Evolutionary conservation across 2,113 vertebrate genomes (phyloP), one percentile per base, ranked within the genome.

Genomic region (Scopus umbretta): DNA sequence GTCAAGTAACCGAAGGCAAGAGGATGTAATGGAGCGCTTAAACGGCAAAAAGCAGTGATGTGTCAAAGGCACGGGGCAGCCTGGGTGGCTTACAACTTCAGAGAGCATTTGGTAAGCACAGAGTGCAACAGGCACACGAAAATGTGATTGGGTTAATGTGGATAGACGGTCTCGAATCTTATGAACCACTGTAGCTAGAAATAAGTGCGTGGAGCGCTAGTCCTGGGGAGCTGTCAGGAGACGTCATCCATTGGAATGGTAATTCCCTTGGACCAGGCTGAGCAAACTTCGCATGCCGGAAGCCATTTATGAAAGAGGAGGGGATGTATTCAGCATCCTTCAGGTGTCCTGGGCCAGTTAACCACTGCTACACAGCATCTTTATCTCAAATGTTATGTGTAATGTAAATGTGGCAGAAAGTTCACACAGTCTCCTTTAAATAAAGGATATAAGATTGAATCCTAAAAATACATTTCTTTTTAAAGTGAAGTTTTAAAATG

Each of bases 171-270:
- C 27, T 86, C 0, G 1, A 66, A 36, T 88, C 73, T 89, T 6
- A 6, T 0, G 30, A 87, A 71, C 30, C 21, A 34, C 34, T 52
- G 59, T 84, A 74, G 85, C 94, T 94, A 75, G 85, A 94, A 97
- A 90, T 93, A 96, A 79, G 65, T 52, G 42, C 0, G 4, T 81
- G 89, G 91, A 92, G 80, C 11, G 5, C 34, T 53, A 71, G 93
- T 91, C 88, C 81, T 95, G 84, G 91, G 94, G 95, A 96, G 80
- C 79, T 86, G 88, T 91, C 95, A 62, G 92, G 75, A 92, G 82
- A 21, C 80, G 78, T 92, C 97, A 92, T 83, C 84, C 36, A 5
- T 36, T 65, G 91, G 50, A 85, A 58, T 45, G 79, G 32, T 61
- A 86, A 91, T 93, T 92, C 50, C 55, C 43, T 88, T 88, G 83